Evolutionary conservation across 30 jellyfish, hydroid and myxozoan species (phyloP).

Genomic region (Turritopsis rubra): DNA sequence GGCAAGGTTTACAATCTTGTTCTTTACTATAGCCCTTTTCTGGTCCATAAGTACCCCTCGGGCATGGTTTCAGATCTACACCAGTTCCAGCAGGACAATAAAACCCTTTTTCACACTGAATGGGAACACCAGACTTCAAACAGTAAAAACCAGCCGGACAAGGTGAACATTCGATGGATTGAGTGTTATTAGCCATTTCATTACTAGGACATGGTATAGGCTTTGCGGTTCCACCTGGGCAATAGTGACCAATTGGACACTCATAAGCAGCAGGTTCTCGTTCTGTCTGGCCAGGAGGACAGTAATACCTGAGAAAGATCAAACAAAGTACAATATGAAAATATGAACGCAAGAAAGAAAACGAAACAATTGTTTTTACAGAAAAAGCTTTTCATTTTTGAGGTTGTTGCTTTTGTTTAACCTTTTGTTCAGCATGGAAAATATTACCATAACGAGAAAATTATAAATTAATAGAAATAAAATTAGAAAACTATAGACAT

Average conservation of each 20-base stretch:
- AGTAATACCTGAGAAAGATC: conserved; percentile 76
- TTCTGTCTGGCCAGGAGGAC: conserved; percentile 79
- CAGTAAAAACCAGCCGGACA: conserved; percentile 99
- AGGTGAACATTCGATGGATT: conserved; percentile 72
- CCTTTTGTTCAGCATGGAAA: too few relatives aligned
- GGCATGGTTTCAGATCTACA: conserved; percentile 79
- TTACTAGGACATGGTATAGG: conserved; percentile 93
- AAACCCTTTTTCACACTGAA: conserved; percentile 70
- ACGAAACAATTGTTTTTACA: too few relatives aligned
- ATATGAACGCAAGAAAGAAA: too few relatives aligned
- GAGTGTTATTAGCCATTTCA: conserved; percentile 87
- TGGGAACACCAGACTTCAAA: conserved; percentile 70
- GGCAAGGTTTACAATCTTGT: conserved; percentile 89
- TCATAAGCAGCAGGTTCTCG: conserved; percentile 61
- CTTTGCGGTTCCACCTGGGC: conserved; percentile 95
- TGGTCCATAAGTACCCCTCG: conserved; percentile 93
- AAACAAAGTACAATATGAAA: conserved; percentile 5
- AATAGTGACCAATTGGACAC: conserved; percentile 83
- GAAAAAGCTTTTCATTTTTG: not conserved
- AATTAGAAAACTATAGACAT: not conserved
- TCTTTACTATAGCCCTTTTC: conserved; percentile 48
- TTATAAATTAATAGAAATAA: too few relatives aligned
- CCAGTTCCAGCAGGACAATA: conserved; percentile 99
- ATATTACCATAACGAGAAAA: too few relatives aligned
- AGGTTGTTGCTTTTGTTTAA: not conserved